A percentile compares a stretch with the other conserved stretches of the same genome.
Evolutionary conservation across 2,113 vertebrate genomes (phyloP).

Genomic region (Picathartes gymnocephalus): DNA sequence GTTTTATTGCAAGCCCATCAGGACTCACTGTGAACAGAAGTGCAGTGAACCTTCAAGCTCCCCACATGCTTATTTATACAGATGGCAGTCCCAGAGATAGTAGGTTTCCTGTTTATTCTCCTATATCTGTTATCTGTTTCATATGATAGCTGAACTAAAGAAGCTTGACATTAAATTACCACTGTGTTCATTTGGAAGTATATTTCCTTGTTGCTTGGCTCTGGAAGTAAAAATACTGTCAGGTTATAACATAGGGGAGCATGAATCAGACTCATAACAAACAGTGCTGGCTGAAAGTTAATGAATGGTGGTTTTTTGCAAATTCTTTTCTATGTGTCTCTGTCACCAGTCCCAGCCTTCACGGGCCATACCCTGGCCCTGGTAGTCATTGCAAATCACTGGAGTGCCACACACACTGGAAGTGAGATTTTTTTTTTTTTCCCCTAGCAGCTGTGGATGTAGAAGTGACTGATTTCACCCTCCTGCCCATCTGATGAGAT

Average conservation of each 20-base stretch:
- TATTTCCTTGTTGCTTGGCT: background rate
- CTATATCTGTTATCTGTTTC: background rate
- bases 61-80: background rate
- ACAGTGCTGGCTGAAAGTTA: background rate
- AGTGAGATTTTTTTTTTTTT: background rate
- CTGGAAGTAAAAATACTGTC: background rate
- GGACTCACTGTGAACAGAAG: background rate
- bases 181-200: background rate
- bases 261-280: background rate
- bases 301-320: background rate
- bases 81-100: background rate
- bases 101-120: background rate
- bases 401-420: fast-evolving
- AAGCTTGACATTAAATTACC: constrained; percentile 27
- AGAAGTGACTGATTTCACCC: background rate
- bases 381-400: background rate
- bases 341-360: fast-evolving
- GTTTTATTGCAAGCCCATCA: background rate
- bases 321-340: background rate
- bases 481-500: background rate
- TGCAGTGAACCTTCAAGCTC: background rate
- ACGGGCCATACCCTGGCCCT: background rate
- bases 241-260: background rate
- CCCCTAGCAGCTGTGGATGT: background rate
- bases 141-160: constrained; percentile 7